These are phyloP conservation scores for Junonia oenone DNA, from an alignment of 2,888 invertebrate species.

Conservation along the genomic window DNA sequence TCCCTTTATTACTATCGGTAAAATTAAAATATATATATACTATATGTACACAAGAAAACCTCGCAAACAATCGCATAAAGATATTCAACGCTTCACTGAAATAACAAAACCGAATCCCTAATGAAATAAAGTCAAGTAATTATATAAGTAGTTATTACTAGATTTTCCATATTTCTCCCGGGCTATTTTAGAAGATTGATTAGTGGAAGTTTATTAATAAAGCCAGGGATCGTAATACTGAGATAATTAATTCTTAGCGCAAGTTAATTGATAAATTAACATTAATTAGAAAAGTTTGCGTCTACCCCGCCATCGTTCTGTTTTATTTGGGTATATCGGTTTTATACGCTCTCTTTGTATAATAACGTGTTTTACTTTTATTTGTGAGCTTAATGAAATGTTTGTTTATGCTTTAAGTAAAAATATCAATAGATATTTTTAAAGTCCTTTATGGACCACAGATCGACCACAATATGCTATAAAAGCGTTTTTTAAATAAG, in stretches of 20 bases:
- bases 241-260: constrained; percentile 76
- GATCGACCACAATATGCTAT: too few species aligned
- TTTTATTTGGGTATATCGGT: constrained; percentile 33
- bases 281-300: constrained; percentile 73
- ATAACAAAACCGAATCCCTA: not conserved
- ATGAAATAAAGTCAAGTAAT: not conserved
- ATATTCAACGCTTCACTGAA: not conserved
- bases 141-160: not conserved
- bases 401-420: not conserved
- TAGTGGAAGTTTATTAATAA: constrained; percentile 75
- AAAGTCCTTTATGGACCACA: too few species aligned
- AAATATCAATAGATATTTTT: too few species aligned
- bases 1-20: too few species aligned
- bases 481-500: too few species aligned
- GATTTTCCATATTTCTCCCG: constrained; percentile 13
- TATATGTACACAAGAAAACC: not conserved
- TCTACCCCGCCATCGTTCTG: constrained; percentile 37
- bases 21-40: too few species aligned
- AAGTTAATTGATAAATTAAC: constrained; percentile 76
- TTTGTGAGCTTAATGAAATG: not conserved
- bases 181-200: constrained; percentile 57
- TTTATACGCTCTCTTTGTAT: constrained; percentile 17
- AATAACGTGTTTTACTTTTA: constrained; percentile 7
- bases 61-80: not conserved
- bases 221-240: constrained; percentile 67